These are phyloP conservation scores for Lycocorax pyrrhopterus DNA, from an alignment of 2,113 vertebrate species.

Conservation along the genomic window DNA sequence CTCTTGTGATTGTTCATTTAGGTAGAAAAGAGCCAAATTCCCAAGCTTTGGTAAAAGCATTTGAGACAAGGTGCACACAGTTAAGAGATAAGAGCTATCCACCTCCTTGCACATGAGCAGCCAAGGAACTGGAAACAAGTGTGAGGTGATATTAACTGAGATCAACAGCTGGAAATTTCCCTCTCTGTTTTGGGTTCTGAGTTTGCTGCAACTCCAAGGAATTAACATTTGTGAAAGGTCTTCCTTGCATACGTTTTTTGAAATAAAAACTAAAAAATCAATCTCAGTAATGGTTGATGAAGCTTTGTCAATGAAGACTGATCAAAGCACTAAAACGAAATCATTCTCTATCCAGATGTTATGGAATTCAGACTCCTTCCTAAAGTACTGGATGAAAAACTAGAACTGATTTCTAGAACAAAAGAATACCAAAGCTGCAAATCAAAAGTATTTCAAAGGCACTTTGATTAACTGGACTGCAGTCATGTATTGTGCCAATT, in stretches of 20 bases:
- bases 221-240: background rate
- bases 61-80: background rate
- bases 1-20: background rate
- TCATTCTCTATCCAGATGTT: background rate
- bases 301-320: background rate
- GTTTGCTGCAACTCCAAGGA: background rate
- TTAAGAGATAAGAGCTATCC: background rate
- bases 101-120: background rate
- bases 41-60: background rate
- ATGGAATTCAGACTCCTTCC: background rate
- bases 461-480: conserved; percentile 18
- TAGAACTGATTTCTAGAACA: conserved; percentile 38
- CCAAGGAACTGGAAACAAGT: background rate
- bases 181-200: background rate
- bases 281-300: background rate
- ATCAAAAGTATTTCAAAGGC: conserved; percentile 42
- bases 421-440: conserved; percentile 32
- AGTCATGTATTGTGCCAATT: background rate
- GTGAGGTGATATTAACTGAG: background rate
- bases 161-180: background rate
- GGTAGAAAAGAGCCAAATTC: background rate
- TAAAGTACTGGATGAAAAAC: conserved; percentile 9
- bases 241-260: background rate
- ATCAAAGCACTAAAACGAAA: conserved; percentile 18
- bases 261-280: background rate